Evolutionary conservation across 2,888 invertebrate genomes (phyloP).

Genomic region (Uloborus plumipes): DNA sequence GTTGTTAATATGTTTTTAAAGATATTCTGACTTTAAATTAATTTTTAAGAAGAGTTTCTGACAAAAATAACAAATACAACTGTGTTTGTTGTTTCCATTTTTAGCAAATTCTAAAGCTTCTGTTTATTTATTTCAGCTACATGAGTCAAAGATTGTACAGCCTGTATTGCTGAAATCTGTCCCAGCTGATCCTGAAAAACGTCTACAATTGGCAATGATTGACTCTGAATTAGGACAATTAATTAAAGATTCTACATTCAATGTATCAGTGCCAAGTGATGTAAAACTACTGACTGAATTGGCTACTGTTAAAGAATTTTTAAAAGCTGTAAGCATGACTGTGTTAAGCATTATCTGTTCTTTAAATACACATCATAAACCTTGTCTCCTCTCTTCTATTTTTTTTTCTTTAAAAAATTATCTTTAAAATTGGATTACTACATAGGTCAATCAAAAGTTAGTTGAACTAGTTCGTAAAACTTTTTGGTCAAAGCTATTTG

Average conservation of each 20-base stretch:
- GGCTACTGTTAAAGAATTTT: constrained; percentile 64
- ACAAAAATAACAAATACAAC: neutral
- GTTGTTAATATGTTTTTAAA: no score
- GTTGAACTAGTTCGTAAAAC: no score
- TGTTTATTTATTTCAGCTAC: constrained; percentile 56
- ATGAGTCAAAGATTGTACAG: constrained; percentile 65
- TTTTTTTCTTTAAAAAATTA: no score
- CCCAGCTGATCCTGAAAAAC: constrained; percentile 56
- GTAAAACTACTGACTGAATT: constrained; percentile 66
- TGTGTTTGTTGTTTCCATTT: neutral
- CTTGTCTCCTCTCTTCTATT: no score
- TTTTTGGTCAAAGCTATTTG: no score
- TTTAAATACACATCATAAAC: no score
- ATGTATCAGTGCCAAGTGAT: constrained; percentile 61
- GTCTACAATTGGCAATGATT: constrained; percentile 49
- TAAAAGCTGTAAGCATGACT: constrained; percentile 66
- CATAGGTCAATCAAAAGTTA: no score
- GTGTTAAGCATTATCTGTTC: no score
- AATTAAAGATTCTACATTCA: constrained; percentile 62
- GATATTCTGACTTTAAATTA: no score
- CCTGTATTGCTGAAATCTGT: constrained; percentile 63
- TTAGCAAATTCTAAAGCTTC: neutral
- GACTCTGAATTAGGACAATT: constrained; percentile 54
- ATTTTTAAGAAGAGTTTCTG: no score
- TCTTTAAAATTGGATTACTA: no score